Evolutionary conservation across 2,888 invertebrate species (phyloP).

Genomic region (Sepioteuthis lessoniana): DNA sequence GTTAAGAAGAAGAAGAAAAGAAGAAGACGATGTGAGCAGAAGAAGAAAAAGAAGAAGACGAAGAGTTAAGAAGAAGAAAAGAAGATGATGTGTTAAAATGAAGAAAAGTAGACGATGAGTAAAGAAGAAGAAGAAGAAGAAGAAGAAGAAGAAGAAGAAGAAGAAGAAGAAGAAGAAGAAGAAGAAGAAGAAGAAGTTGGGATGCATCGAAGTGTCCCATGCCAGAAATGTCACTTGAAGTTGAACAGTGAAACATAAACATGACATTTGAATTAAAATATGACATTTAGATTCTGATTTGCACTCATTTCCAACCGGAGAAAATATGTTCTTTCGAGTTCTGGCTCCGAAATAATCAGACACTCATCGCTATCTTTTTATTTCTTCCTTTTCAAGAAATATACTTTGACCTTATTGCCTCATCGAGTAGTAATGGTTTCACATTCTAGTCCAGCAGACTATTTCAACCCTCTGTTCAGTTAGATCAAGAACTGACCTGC

Average conservation of each 20-base stretch:
- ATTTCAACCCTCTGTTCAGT: no score
- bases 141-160: no score
- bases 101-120: no score
- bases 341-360: not conserved
- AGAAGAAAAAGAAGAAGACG: no score
- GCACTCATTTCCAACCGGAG: not conserved
- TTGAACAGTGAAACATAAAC: not conserved
- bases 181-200: not conserved
- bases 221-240: not conserved
- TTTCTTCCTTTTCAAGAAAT: not conserved
- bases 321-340: not conserved
- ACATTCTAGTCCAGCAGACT: no score
- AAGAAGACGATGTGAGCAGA: no score
- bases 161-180: no score
- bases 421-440: no score
- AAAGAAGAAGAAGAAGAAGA: no score
- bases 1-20: no score
- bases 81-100: no score
- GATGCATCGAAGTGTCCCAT: not conserved
- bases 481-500: not conserved
- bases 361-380: not conserved
- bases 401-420: not conserved
- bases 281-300: conserved; percentile 1
- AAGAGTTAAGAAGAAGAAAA: no score
- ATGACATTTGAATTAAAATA: conserved; percentile 21